Evolutionary conservation across 2,888 invertebrate species (phyloP), one percentile per base, ranked within the genome.

Genomic region (Synanthedon andrenaeformis): DNA sequence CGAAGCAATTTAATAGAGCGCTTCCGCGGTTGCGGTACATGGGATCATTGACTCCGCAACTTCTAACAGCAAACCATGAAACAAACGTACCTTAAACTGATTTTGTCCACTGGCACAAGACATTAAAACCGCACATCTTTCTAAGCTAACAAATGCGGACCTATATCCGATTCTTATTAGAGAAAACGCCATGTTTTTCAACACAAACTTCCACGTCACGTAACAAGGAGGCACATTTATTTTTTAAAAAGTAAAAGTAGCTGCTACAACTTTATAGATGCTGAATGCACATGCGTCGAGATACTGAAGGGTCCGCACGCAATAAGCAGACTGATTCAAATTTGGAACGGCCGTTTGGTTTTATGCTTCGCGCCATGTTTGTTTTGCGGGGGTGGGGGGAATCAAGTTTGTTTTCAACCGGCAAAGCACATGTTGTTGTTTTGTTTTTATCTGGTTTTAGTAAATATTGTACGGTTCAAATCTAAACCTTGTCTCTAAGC

Each of bases 101-200:
- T 68, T 79, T 52, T 79, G 79, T 50, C 68, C 71, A 73, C 72
- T 76, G 60, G 67, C 60, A 59, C 67, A 67, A 49, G 76, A 72
- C 35, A 82, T 52, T 56, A 79, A 64, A 55, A 76, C 75, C 14
- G 76, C 79, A 62, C 72, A 75, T 62, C 74, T 79, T 60, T 86
- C 88, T 58, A 82, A 64, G 59, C 74, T 76, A 51, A 76, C 65
- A 54, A 71, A 71, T 42, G 69, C 68, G 28, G 76, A 70, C 62
- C 77, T 73, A 53, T 83, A 62, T 63, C 88, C 85, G 56, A 81
- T 66, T 65, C 84, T 76, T 64, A 85, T 70, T 52, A 89, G 59
- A 13, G 88, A 82, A 55, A 83, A 70, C 66, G 89, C 89, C 89
- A 89, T 89, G 64, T 76, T 78, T 53, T 51, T 58, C 45, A n/a